phyloP scores from a whole-genome alignment of 2,113 vertebrate species.

The Ptilorrhoa leucosticta region DNA sequence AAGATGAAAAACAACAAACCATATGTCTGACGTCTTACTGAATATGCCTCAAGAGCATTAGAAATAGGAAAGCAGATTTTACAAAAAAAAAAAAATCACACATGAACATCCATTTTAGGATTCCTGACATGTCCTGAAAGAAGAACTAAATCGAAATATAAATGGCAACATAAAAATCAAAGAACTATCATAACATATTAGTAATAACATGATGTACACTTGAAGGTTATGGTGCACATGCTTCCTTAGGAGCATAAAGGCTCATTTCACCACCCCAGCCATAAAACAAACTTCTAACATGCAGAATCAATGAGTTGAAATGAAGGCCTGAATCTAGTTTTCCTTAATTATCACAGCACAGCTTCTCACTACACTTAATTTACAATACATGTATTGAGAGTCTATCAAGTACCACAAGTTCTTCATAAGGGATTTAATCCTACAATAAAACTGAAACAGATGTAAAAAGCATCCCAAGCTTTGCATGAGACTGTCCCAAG shows the following conservation, averaged over 20 bases:
- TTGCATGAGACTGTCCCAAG: background rate
- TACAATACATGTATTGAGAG: background rate
- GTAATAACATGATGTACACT: background rate
- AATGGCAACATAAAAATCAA: background rate
- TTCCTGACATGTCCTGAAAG: background rate
- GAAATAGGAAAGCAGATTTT: background rate
- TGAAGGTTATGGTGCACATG: background rate
- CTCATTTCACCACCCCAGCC: background rate
- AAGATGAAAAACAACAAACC: constrained; percentile 44
- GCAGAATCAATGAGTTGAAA: background rate
- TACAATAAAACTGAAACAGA: background rate
- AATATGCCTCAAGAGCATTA: constrained; percentile 38
- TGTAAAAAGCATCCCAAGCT: background rate
- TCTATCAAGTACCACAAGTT: background rate
- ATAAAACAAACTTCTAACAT: background rate
- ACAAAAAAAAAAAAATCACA: background rate
- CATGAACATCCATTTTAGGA: background rate
- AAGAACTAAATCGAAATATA: background rate
- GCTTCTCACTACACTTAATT: background rate
- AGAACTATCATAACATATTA: background rate
- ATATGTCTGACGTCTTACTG: constrained; percentile 34
- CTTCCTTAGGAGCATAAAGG: background rate
- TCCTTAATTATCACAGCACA: background rate
- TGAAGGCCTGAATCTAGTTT: background rate
- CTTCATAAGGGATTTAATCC: background rate